Conservation (phyloP, 2,113 vertebrate genomes). For the Apodemus sylvaticus region DNA sequence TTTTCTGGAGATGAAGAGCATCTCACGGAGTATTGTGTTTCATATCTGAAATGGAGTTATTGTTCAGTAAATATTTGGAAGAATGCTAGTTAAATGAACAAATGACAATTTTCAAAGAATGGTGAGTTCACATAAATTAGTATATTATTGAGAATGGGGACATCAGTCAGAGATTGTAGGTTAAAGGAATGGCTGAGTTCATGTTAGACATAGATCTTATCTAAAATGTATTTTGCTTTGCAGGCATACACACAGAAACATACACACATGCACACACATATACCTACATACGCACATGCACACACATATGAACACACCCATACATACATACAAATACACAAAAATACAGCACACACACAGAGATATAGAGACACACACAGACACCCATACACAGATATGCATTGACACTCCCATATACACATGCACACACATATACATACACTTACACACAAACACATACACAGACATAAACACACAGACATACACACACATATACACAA, state of each 20-base stretch:
- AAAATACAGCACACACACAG: not conserved
- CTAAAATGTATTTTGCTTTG: not conserved
- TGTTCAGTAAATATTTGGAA: conserved; percentile 27
- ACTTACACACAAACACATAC: too few relatives aligned
- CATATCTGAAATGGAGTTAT: not conserved
- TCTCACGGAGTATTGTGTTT: conserved; percentile 31
- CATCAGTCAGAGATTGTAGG: not conserved
- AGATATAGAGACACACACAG: too few relatives aligned
- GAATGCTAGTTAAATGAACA: not conserved
- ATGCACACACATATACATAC: too few relatives aligned
- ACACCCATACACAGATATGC: too few relatives aligned
- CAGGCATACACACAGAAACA: not conserved
- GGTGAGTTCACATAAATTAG: not conserved
- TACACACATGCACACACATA: not conserved
- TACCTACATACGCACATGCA: not conserved
- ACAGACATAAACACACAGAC: too few relatives aligned
- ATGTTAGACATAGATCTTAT: not conserved
- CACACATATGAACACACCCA: too few relatives aligned
- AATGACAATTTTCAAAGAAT: not conserved
- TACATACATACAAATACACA: not conserved
- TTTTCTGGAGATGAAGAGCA: not conserved
- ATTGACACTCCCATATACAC: too few relatives aligned
- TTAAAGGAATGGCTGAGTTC: not conserved
- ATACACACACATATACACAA: too few relatives aligned
- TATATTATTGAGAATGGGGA: not conserved